Evolutionary conservation across 2,113 vertebrate genomes (phyloP).

Genomic region (Symphodus melops): DNA sequence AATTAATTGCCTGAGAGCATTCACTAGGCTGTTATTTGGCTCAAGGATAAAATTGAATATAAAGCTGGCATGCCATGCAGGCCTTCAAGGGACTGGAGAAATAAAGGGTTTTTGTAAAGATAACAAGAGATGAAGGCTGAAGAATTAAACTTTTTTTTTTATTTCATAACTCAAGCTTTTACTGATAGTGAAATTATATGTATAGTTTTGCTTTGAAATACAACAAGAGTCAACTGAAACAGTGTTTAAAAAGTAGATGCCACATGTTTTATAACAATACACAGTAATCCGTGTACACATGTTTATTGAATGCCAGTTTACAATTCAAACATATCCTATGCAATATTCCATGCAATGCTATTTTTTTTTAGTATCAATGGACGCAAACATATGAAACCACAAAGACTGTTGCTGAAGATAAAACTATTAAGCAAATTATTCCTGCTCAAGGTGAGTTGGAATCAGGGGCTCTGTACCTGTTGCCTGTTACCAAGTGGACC

Average conservation of each 20-base stretch:
- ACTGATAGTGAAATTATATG: slow-evolving; percentile 11
- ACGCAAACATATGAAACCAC: slow-evolving; percentile 16
- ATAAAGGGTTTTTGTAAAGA: slow-evolving; percentile 46
- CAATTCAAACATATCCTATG: too few species aligned
- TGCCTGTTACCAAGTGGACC: slow-evolving; percentile 8
- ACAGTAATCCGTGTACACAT: too few species aligned
- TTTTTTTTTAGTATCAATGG: slow-evolving; percentile 5
- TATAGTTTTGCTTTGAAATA: background rate
- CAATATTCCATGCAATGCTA: slow-evolving; percentile 4
- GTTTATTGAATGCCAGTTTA: too few species aligned
- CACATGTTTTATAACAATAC: too few species aligned
- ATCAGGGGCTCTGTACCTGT: background rate
- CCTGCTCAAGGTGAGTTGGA: slow-evolving; percentile 1
- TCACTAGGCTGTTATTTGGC: slow-evolving; percentile 41
- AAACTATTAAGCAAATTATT: slow-evolving; percentile 4
- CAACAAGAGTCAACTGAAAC: background rate
- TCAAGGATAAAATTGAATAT: slow-evolving; percentile 41
- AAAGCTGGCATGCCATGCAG: slow-evolving; percentile 39
- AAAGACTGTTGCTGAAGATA: slow-evolving; percentile 13
- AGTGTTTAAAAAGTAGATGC: too few species aligned
- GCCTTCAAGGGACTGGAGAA: slow-evolving; percentile 28
- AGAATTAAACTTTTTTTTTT: slow-evolving; percentile 28
- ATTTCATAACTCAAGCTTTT: slow-evolving; percentile 21
- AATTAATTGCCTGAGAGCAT: slow-evolving; percentile 43
- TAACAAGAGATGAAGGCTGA: slow-evolving; percentile 37